phyloP scores from a whole-genome alignment of 1,140 invertebrate genomes.

The Megathymus violae region DNA sequence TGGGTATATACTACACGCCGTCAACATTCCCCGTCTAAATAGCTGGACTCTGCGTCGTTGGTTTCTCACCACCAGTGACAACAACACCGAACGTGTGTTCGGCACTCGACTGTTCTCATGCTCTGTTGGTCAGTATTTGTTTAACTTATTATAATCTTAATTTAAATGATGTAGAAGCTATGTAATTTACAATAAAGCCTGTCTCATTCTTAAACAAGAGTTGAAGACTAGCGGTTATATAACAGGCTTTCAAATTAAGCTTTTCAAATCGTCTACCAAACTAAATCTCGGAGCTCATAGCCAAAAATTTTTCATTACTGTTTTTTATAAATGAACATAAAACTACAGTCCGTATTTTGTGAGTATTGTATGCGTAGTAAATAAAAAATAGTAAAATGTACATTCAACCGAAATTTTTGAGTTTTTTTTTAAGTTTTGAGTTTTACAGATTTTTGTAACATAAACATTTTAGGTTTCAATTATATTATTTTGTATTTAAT shows the following conservation, averaged over 20 bases:
- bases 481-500: no score
- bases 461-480: no score
- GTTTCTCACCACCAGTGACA: slow-evolving; percentile 56
- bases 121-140: slow-evolving; percentile 73
- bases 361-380: neutral
- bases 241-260: slow-evolving; percentile 53
- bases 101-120: slow-evolving; percentile 78
- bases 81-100: slow-evolving; percentile 71
- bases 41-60: slow-evolving; percentile 50
- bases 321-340: no score
- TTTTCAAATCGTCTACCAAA: slow-evolving; percentile 3
- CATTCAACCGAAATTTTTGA: no score
- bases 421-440: no score
- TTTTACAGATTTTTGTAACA: no score
- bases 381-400: no score
- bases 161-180: neutral
- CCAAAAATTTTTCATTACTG: neutral
- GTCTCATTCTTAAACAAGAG: slow-evolving; percentile 44
- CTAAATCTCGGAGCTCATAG: neutral
- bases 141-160: slow-evolving; percentile 1
- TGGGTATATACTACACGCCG: slow-evolving; percentile 33
- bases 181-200: slow-evolving; percentile 6
- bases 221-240: slow-evolving; percentile 63
- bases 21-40: slow-evolving; percentile 44
- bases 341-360: neutral